These are phyloP conservation scores for Serranochromis macrocephalus DNA, from an alignment of 2,113 vertebrate species.

Conservation along the genomic window DNA sequence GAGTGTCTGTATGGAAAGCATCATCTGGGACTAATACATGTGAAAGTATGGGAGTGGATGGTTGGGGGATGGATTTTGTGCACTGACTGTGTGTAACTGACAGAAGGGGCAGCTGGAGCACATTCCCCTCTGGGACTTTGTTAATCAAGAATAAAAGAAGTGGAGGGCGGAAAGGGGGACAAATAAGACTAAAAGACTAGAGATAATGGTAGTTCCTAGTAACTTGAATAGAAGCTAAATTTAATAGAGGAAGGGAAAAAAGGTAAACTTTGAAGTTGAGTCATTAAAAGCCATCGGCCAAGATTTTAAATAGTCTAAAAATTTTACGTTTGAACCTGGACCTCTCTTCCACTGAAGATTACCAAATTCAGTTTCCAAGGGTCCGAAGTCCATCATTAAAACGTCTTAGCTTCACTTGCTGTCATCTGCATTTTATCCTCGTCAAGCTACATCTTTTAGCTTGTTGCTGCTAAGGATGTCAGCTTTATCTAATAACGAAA, in stretches of 20 bases:
- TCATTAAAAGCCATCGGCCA: not conserved
- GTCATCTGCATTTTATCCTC: not conserved
- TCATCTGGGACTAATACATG: not conserved
- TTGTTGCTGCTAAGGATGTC: not conserved
- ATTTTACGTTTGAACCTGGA: not conserved
- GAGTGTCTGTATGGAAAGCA: not conserved
- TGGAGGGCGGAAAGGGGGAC: not conserved
- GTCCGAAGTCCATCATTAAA: not conserved
- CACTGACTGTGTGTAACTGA: slow-evolving; percentile 5
- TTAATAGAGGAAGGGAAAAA: not conserved
- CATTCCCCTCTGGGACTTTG: slow-evolving; percentile 26
- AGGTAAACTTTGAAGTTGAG: not conserved
- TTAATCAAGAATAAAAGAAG: slow-evolving; percentile 11
- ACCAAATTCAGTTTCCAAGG: not conserved
- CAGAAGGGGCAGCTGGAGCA: slow-evolving; percentile 25
- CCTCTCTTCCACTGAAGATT: not conserved
- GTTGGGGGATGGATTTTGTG: not conserved
- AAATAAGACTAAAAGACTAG: slow-evolving; percentile 30
- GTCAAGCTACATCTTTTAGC: not conserved
- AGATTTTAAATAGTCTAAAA: not conserved
- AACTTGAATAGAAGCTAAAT: slow-evolving; percentile 13
- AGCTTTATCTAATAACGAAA: not conserved
- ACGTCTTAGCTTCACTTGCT: not conserved
- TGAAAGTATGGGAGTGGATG: not conserved
- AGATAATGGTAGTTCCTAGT: slow-evolving; percentile 10